A percentile compares a stretch with the other conserved stretches of the same genome.
phyloP scores from a whole-genome alignment of 2,888 invertebrate genomes.

The Thecocarcelia acutangulata region DNA sequence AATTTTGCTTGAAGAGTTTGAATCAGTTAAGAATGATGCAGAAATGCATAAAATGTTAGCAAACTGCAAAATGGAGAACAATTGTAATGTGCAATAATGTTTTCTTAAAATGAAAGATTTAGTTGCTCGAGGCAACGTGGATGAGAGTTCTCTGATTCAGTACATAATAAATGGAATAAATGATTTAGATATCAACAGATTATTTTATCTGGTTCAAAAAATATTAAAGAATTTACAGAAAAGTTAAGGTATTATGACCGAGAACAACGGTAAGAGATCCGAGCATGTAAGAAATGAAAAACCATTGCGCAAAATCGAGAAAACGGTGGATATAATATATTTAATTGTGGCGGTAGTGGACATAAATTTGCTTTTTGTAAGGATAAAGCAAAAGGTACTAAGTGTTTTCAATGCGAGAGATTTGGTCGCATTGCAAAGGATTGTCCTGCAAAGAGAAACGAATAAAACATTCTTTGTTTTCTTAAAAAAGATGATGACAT shows the following conservation, averaged over 20 bases:
- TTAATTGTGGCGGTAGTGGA: constrained; percentile 66
- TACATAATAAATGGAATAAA: too few relatives aligned
- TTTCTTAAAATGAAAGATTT: too few relatives aligned
- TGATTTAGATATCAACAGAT: too few relatives aligned
- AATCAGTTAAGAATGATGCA: too few relatives aligned
- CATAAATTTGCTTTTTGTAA: constrained; percentile 49
- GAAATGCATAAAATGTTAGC: too few relatives aligned
- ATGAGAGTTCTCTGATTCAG: too few relatives aligned
- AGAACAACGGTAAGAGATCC: constrained; percentile 1
- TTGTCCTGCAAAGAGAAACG: constrained; percentile 16
- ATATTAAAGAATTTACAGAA: too few relatives aligned
- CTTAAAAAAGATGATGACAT: background rate
- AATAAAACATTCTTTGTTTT: constrained; percentile 8
- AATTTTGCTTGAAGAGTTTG: too few relatives aligned
- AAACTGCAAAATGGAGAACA: too few relatives aligned
- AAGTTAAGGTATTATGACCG: constrained; percentile 49
- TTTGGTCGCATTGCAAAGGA: constrained; percentile 52
- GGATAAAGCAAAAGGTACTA: constrained; percentile 48
- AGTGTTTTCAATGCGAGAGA: constrained; percentile 58
- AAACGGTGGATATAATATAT: constrained; percentile 24
- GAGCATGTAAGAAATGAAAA: background rate
- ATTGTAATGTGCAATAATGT: too few relatives aligned
- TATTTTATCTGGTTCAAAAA: too few relatives aligned
- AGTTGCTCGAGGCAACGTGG: too few relatives aligned
- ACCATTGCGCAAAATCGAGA: background rate